Percentiles rank a stretch among this genome's conserved stretches.
Conservation (phyloP, 1,140 invertebrate species). For the Holcopasites calliopsidis region DNA sequence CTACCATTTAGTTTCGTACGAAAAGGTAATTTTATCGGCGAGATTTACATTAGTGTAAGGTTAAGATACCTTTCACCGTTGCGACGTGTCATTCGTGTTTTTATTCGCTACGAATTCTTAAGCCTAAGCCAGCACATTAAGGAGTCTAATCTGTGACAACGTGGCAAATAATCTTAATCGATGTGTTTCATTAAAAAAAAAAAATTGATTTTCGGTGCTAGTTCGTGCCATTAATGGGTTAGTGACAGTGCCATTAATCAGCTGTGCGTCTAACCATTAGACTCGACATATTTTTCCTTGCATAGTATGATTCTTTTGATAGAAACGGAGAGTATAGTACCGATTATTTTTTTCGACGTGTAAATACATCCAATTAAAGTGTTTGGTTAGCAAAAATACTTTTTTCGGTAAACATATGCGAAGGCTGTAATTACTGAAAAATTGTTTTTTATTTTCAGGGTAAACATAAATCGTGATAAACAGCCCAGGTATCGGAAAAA, state of each 20-base stretch:
- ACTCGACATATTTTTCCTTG: constrained; percentile 19
- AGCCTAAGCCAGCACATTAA: background rate
- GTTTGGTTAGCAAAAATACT: background rate
- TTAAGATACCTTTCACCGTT: constrained; percentile 29
- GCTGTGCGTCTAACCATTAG: background rate
- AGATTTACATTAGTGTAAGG: constrained; percentile 8
- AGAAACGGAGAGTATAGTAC: background rate
- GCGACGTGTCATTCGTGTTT: constrained; percentile 61
- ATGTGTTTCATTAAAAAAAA: background rate
- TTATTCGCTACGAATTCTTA: background rate
- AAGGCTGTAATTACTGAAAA: background rate
- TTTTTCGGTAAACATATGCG: background rate
- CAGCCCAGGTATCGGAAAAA: constrained; percentile 14
- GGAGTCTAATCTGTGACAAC: background rate
- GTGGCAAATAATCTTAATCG: background rate
- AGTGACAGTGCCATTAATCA: background rate
- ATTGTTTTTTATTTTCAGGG: constrained; percentile 6
- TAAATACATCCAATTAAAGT: background rate
- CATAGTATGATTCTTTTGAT: background rate
- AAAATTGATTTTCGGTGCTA: background rate
- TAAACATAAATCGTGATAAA: background rate
- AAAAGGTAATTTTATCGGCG: constrained; percentile 12
- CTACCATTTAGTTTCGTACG: background rate
- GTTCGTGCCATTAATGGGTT: background rate
- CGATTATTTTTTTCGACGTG: background rate